phyloP scores from a whole-genome alignment of 2,888 invertebrate genomes.

The Atherix ibis region DNA sequence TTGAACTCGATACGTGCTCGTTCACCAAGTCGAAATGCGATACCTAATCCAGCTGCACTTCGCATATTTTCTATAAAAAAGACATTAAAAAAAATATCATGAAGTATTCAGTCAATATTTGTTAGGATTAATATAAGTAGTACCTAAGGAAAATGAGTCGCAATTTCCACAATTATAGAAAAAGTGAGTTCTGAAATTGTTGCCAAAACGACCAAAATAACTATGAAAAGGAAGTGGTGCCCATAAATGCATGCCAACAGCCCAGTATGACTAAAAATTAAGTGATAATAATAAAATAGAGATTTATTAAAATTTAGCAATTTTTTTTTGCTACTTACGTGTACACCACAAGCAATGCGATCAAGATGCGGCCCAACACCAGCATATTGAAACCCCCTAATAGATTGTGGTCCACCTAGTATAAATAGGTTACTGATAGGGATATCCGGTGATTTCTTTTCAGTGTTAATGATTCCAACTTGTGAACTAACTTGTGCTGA shows the following conservation, averaged over 20 bases:
- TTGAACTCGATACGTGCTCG: conserved; percentile 89
- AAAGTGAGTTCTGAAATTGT: conserved; percentile 73
- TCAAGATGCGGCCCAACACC: conserved; percentile 78
- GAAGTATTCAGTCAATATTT: too few species aligned
- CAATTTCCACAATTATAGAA: conserved; percentile 83
- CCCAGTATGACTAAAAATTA: conserved; percentile 56
- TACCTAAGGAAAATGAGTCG: conserved; percentile 32
- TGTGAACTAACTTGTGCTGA: conserved; percentile 28
- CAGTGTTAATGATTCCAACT: conserved; percentile 23
- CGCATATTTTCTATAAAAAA: conserved; percentile 41
- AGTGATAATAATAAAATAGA: conserved; percentile 1
- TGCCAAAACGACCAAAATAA: conserved; percentile 60
- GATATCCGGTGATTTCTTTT: conserved; percentile 20
- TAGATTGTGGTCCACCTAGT: conserved; percentile 68
- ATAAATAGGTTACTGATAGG: conserved; percentile 29
- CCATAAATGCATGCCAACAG: conserved; percentile 72
- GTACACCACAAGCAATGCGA: conserved; percentile 56
- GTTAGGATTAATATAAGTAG: too few species aligned
- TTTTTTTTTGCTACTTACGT: too few species aligned
- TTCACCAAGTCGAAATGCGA: conserved; percentile 68
- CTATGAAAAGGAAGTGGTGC: conserved; percentile 79
- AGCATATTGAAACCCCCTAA: conserved; percentile 75
- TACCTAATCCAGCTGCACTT: conserved; percentile 64
- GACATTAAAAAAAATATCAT: conserved; percentile 19
- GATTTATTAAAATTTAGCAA: too few species aligned